Conservation (phyloP, 2,888 invertebrate genomes). For the Euzophera pinguis region DNA sequence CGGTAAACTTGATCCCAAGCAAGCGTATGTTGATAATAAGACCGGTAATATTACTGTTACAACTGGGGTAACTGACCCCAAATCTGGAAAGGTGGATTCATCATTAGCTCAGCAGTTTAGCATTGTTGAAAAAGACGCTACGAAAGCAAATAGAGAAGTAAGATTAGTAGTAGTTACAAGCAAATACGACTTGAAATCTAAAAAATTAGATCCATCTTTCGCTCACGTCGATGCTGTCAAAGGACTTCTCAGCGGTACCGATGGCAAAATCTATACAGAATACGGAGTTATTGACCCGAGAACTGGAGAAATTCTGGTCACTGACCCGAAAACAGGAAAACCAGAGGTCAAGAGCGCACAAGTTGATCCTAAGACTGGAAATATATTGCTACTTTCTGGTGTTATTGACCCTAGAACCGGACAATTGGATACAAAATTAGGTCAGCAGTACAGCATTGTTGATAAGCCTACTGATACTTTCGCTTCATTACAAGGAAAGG, state of each 20-base stretch:
- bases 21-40: slow-evolving; percentile 85
- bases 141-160: slow-evolving; percentile 81
- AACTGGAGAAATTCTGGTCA: slow-evolving; percentile 72
- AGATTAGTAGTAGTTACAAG: slow-evolving; percentile 81
- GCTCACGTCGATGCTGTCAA: slow-evolving; percentile 71
- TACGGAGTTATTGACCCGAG: slow-evolving; percentile 82
- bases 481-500: slow-evolving; percentile 59
- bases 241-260: slow-evolving; percentile 76
- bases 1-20: slow-evolving; percentile 82
- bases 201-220: slow-evolving; percentile 74
- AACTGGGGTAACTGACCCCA: slow-evolving; percentile 82
- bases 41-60: slow-evolving; percentile 84
- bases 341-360: slow-evolving; percentile 63
- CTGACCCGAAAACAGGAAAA: slow-evolving; percentile 65
- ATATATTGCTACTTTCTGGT: slow-evolving; percentile 73
- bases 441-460: slow-evolving; percentile 81
- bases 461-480: slow-evolving; percentile 78
- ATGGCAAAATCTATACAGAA: slow-evolving; percentile 82
- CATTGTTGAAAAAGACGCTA: slow-evolving; percentile 83
- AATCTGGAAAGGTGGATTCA: slow-evolving; percentile 83
- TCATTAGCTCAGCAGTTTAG: slow-evolving; percentile 84
- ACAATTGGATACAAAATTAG: slow-evolving; percentile 76
- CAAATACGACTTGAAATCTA: slow-evolving; percentile 78
- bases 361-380: slow-evolving; percentile 76
- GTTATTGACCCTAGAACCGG: slow-evolving; percentile 81